A percentile compares a stretch with the other conserved stretches of the same genome.
Evolutionary conservation across 2,888 invertebrate species (phyloP).

Genomic region (Trichacis sp.): DNA sequence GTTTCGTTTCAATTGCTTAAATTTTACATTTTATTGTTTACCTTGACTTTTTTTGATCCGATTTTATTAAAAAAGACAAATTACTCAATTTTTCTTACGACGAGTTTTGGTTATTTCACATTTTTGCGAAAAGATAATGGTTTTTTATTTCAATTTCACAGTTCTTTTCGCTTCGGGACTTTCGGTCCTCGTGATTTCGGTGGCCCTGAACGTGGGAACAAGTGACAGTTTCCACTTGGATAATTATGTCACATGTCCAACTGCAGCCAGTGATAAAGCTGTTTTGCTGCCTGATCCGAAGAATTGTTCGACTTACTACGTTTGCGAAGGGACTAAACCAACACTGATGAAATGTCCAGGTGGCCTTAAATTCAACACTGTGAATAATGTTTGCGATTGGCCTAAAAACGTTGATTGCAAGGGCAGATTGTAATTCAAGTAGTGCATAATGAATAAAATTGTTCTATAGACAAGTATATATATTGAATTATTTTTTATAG

Average conservation of each 20-base stretch:
- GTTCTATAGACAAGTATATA: no score
- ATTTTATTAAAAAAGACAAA: no score
- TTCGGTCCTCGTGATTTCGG: not conserved
- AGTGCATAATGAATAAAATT: no score
- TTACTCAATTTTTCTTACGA: no score
- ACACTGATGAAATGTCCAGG: conserved; percentile 49
- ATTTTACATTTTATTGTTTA: no score
- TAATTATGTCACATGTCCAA: conserved; percentile 37
- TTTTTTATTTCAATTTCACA: not conserved
- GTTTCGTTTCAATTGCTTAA: no score
- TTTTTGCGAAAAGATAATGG: no score
- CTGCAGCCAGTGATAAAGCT: conserved; percentile 35
- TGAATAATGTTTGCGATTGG: conserved; percentile 52
- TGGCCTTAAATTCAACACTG: conserved; percentile 51
- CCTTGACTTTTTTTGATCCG: no score
- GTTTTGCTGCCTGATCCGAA: conserved; percentile 48
- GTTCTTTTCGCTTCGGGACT: not conserved
- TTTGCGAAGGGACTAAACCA: conserved; percentile 46
- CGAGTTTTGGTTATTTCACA: no score
- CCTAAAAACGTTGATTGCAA: conserved; percentile 49
- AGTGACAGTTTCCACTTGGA: conserved; percentile 2
- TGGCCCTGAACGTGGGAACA: not conserved
- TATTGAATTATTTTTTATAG: no score
- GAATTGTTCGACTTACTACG: conserved; percentile 50
- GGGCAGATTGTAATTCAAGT: no score